Percentiles rank a stretch among this genome's conserved stretches.
Evolutionary conservation across 2,888 invertebrate genomes (phyloP).

Genomic region (Mallateleia sp.): DNA sequence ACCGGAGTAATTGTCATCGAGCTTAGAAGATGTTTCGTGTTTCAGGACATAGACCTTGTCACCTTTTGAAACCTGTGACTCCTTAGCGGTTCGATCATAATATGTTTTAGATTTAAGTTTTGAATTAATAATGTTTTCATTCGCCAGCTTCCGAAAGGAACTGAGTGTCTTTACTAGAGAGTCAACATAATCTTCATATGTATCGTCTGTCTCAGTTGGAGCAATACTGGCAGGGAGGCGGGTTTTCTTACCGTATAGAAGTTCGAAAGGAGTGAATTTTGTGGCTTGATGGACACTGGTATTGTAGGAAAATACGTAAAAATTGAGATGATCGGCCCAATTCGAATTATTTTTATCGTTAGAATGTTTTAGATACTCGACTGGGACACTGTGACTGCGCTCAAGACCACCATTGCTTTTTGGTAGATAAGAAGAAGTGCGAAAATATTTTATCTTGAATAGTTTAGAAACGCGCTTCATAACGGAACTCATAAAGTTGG

Average conservation of each 20-base stretch:
- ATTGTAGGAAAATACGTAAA: slow-evolving; percentile 59
- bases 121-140: too few relatives aligned
- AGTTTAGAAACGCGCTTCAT: neutral
- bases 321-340: slow-evolving; percentile 82
- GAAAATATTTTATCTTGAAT: slow-evolving; percentile 14
- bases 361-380: slow-evolving; percentile 57
- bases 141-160: too few relatives aligned
- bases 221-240: slow-evolving; percentile 76
- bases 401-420: slow-evolving; percentile 78
- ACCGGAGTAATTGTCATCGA: too few relatives aligned
- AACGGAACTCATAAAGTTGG: neutral
- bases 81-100: too few relatives aligned
- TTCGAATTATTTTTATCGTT: slow-evolving; percentile 83
- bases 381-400: slow-evolving; percentile 83
- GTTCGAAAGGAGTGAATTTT: slow-evolving; percentile 85
- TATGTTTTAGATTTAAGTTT: too few relatives aligned
- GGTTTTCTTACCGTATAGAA: slow-evolving; percentile 86
- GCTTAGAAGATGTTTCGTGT: too few relatives aligned
- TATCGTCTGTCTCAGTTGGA: too few relatives aligned
- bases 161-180: too few relatives aligned
- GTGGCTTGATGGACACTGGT: slow-evolving; percentile 84
- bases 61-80: too few relatives aligned
- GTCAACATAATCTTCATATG: too few relatives aligned
- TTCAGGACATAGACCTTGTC: too few relatives aligned
- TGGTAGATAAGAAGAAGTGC: slow-evolving; percentile 17